These are phyloP conservation scores for Latrodectus geometricus DNA, from an alignment of 1,140 invertebrate genomes.

Conservation along the genomic window DNA sequence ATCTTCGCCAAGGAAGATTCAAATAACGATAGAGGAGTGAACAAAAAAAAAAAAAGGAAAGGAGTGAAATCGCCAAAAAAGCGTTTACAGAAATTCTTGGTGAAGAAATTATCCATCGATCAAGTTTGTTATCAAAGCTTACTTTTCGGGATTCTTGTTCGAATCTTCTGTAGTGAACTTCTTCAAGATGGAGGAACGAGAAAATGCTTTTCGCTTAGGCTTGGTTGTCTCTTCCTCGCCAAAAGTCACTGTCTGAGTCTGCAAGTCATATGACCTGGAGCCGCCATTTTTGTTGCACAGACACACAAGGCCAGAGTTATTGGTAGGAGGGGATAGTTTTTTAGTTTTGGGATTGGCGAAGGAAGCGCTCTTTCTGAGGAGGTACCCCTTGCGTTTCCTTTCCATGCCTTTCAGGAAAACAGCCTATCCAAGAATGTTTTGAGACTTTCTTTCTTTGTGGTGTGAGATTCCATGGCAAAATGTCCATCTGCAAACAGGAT, in stretches of 20 bases:
- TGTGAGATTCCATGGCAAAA: neutral
- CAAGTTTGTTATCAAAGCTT: neutral
- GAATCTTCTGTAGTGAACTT: neutral
- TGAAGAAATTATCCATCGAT: neutral
- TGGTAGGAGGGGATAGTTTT: conserved; percentile 1
- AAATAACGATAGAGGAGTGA: too few species aligned
- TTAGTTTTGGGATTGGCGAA: neutral
- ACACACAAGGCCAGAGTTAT: neutral
- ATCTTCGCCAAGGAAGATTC: too few species aligned
- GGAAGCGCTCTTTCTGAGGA: conserved; percentile 30
- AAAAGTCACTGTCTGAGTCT: conserved; percentile 49
- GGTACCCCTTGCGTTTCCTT: conserved; percentile 41
- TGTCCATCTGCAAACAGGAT: neutral
- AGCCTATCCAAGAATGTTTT: neutral
- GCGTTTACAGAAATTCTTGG: neutral
- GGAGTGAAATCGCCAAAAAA: neutral
- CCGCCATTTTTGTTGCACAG: neutral
- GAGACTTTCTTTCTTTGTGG: neutral
- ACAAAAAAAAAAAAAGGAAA: neutral
- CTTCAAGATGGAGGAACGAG: neutral
- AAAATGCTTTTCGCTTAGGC: conserved; percentile 3
- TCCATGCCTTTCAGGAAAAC: conserved; percentile 29
- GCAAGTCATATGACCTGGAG: conserved; percentile 25
- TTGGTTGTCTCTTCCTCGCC: conserved; percentile 6
- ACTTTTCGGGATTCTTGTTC: neutral